Percentiles rank a stretch among this genome's conserved stretches.
phyloP scores from a whole-genome alignment of 2,113 vertebrate species.

The Oplegnathus fasciatus region DNA sequence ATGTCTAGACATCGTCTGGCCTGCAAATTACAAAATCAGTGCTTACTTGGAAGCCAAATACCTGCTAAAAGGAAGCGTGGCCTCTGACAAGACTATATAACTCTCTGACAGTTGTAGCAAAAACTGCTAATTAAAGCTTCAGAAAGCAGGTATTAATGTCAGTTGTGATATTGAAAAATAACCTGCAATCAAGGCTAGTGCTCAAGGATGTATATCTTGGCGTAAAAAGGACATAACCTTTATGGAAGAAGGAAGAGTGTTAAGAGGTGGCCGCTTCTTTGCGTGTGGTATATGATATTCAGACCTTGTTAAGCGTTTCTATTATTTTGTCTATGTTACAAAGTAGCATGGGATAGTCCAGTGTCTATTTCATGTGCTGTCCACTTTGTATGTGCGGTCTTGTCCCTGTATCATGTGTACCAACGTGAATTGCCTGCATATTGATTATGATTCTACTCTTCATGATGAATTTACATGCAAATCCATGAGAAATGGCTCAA shows the following conservation, averaged over 20 bases:
- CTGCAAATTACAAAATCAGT: neutral
- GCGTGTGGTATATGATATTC: neutral
- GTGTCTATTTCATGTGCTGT: neutral
- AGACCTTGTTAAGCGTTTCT: neutral
- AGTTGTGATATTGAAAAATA: neutral
- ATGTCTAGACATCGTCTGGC: neutral
- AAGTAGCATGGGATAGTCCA: neutral
- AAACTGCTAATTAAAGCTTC: neutral
- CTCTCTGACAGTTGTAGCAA: neutral
- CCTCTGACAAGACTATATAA: neutral
- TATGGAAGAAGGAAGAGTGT: neutral
- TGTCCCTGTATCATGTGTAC: neutral
- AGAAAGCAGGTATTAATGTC: neutral
- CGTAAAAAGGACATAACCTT: neutral
- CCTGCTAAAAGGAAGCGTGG: neutral
- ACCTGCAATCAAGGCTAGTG: neutral
- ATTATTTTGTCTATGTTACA: neutral
- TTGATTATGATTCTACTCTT: neutral
- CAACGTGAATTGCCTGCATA: neutral
- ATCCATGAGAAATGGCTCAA: neutral
- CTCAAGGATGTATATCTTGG: neutral
- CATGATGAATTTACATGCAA: neutral
- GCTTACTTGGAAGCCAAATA: neutral
- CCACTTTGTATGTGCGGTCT: neutral
- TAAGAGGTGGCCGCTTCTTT: neutral